A percentile compares a stretch with the other conserved stretches of the same genome.
Evolutionary conservation across 2,888 invertebrate genomes (phyloP).

Genomic region (Rhimphoctona megacephalus): DNA sequence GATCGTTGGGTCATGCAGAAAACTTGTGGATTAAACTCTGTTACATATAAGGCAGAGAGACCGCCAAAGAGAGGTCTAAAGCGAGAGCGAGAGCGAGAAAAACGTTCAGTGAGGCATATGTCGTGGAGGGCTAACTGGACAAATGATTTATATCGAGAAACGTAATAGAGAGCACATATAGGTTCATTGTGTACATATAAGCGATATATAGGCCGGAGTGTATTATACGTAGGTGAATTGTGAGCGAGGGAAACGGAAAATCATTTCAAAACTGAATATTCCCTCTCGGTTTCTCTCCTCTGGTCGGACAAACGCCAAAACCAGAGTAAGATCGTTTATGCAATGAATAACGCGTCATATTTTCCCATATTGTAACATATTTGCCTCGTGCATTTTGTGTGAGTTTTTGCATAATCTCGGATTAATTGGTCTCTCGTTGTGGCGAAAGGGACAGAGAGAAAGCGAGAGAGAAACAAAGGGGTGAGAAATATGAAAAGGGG

Average conservation of each 20-base stretch:
- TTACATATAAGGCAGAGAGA: background rate
- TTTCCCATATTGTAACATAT: conserved; percentile 54
- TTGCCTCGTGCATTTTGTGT: conserved; percentile 11
- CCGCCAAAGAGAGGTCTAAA: background rate
- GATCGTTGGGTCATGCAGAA: conserved; percentile 35
- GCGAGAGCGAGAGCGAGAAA: conserved; percentile 4
- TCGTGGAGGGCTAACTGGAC: conserved; percentile 43
- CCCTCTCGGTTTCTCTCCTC: background rate
- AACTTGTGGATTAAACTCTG: conserved; percentile 18
- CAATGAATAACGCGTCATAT: conserved; percentile 47
- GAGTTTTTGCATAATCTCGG: conserved; percentile 65
- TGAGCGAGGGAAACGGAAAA: background rate
- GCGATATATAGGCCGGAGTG: background rate
- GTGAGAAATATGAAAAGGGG: conserved; percentile 9
- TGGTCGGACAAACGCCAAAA: background rate
- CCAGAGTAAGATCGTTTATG: conserved; percentile 31
- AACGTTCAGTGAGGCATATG: conserved; percentile 29
- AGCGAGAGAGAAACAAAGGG: background rate
- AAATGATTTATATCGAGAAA: conserved; percentile 56
- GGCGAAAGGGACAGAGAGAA: background rate
- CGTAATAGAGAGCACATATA: conserved; percentile 32
- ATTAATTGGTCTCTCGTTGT: conserved; percentile 61
- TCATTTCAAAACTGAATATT: conserved; percentile 19
- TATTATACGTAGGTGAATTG: background rate
- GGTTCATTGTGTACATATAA: conserved; percentile 11